Percentiles rank a stretch among this genome's conserved stretches.
phyloP scores from a whole-genome alignment of 2,797 vertebrate genomes.

The Synaphobranchus kaupii region DNA sequence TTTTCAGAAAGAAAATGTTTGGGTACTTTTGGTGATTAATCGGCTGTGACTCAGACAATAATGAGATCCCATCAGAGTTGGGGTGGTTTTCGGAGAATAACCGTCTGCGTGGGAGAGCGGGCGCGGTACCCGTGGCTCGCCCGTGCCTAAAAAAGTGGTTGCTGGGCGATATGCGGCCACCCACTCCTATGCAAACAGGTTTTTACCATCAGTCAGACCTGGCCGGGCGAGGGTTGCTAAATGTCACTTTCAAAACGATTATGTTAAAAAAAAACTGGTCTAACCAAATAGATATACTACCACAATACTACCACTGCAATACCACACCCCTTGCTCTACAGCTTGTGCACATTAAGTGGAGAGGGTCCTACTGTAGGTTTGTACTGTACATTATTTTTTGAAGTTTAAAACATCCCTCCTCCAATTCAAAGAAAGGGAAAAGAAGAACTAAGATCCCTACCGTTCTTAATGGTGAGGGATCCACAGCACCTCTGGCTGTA shows the following conservation, averaged over 20 bases:
- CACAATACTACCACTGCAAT: background rate
- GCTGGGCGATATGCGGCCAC: background rate
- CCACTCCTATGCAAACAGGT: constrained; percentile 28
- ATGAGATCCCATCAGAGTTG: constrained; percentile 7
- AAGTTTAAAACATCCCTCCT: too few species aligned
- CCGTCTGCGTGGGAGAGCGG: constrained; percentile 14
- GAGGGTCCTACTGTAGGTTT: too few species aligned
- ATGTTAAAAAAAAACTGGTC: background rate
- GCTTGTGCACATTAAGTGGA: too few species aligned
- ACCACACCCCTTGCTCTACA: background rate
- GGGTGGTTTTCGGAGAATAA: constrained; percentile 12
- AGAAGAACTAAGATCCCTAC: too few species aligned
- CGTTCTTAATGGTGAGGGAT: too few species aligned
- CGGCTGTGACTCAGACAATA: constrained; percentile 62
- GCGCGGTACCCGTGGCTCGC: constrained; percentile 45
- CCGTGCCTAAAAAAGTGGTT: constrained; percentile 16
- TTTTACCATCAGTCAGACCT: constrained; percentile 1
- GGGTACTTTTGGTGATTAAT: constrained; percentile 66
- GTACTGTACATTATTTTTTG: too few species aligned
- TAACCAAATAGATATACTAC: too few species aligned
- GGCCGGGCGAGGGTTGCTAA: background rate
- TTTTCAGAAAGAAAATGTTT: constrained; percentile 60
- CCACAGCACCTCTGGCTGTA: too few species aligned
- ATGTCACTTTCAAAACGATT: background rate
- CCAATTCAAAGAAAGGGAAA: too few species aligned